Evolutionary conservation across 2,113 vertebrate genomes (phyloP), one percentile per base, ranked within the genome.

Genomic region (Puntigrus tetrazona): DNA sequence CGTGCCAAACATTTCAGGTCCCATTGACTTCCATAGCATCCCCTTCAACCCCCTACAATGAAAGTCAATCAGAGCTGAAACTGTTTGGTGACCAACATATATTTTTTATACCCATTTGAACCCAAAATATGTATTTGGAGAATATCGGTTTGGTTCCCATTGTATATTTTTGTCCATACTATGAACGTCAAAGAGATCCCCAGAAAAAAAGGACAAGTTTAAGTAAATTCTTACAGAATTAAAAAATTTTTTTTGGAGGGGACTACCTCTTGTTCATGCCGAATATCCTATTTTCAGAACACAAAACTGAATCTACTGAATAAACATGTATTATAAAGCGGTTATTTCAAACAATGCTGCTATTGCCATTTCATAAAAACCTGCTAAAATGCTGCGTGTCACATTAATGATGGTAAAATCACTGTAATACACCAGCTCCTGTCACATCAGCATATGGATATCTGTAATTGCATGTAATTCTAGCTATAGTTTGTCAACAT

Each of bases 391-490:
- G 73, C 27, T 1, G 27, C 3, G 4, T 75, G 73, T 47, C 43
- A 75, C 14, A 7, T 50, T 61, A 16, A 78, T 63, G 14, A 43
- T 16, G 36, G 22, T 43, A 16, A 43, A 78, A 78, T 63, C n/a
- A 61, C 14, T 27, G 77, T 61, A 78, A 61, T 59, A 59, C 34
- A 63, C 16, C 9, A 20, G 5, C 11, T 6, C 73, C 25, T 47
- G 73, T 75, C 73, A 27, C n/a, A 41, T 61, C 34, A 78, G 43
- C 75, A 78, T 43, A 57, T 57, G 75, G 47, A 78, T 52, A 14
- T 78, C 34, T 41, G 36, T 78, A 61, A 78, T 43, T 78, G 76
- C 36, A 14, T 61, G 52, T 78, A 78, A 78, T 38, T 41, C 55
- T 61, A 43, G 77, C 45, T 31, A 27, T 16, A 78, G 55, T 78